A percentile compares a stretch with the other conserved stretches of the same genome.
Conservation (phyloP, 1,140 invertebrate species). For the Lerema accius region DNA sequence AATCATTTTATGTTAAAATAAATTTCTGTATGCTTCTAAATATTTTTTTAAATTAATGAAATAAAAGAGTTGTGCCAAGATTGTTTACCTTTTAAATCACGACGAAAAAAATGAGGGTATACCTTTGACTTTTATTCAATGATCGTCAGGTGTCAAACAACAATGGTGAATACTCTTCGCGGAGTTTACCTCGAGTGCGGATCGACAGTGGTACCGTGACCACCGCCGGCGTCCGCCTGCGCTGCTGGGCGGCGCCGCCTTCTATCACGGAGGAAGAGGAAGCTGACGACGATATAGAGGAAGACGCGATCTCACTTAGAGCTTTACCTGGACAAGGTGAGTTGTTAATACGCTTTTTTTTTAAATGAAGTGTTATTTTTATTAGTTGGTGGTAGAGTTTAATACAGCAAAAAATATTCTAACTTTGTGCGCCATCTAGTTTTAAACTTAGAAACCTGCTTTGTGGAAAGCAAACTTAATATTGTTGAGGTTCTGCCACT, state of each 20-base stretch:
- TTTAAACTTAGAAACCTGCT: conserved; percentile 26
- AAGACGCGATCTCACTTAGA: conserved; percentile 71
- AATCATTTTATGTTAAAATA: no score
- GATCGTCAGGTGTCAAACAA: conserved; percentile 56
- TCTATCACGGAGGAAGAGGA: conserved; percentile 87
- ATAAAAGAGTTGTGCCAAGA: no score
- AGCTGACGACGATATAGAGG: conserved; percentile 81
- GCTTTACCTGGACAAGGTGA: conserved; percentile 67
- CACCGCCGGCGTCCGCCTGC: conserved; percentile 84
- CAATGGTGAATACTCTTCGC: conserved; percentile 67
- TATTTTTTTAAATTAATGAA: no score
- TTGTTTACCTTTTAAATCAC: no score
- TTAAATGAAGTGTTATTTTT: no score
- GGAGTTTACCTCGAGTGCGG: conserved; percentile 85
- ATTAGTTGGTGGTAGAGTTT: no score
- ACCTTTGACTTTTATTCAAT: no score
- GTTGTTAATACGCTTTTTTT: no score
- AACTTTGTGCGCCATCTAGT: conserved; percentile 52
- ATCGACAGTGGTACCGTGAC: conserved; percentile 86
- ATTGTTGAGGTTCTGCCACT: conserved; percentile 21
- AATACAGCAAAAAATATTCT: no score
- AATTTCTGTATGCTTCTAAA: no score
- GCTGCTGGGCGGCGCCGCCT: conserved; percentile 85
- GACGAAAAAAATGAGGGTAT: no score
- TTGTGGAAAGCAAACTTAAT: neutral